phyloP scores from a whole-genome alignment of 2,797 vertebrate genomes.

The Podargus strigoides region DNA sequence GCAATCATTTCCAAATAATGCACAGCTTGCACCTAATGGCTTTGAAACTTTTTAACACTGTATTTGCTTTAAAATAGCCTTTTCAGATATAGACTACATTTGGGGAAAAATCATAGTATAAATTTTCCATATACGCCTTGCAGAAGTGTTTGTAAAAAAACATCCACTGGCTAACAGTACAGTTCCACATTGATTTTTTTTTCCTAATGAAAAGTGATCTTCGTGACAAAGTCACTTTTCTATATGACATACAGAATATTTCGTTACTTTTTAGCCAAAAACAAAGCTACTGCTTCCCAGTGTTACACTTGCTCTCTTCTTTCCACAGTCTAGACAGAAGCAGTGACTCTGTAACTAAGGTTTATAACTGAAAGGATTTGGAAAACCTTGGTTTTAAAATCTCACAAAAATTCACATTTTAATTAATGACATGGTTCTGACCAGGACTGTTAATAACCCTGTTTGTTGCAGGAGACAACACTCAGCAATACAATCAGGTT shows the following conservation, averaged over 20 bases:
- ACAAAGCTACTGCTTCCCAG: not conserved
- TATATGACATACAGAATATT: not conserved
- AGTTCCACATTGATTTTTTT: not conserved
- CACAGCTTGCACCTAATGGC: not conserved
- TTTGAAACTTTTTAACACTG: not conserved
- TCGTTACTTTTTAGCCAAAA: not conserved
- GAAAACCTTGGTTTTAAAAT: not conserved
- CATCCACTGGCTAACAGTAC: not conserved
- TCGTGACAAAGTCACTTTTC: slow-evolving; percentile 18
- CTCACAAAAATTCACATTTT: not conserved
- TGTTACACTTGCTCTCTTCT: slow-evolving; percentile 6
- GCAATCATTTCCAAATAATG: not conserved
- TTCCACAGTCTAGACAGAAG: slow-evolving; percentile 22
- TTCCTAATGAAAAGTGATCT: not conserved
- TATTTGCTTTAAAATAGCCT: not conserved
- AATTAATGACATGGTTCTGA: not conserved
- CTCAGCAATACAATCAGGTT: not conserved
- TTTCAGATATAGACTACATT: not conserved
- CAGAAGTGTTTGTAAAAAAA: not conserved
- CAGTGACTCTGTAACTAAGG: not conserved
- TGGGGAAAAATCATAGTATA: not conserved
- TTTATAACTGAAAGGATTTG: too few relatives aligned
- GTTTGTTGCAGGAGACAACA: not conserved
- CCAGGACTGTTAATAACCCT: not conserved
- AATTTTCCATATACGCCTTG: not conserved